Evolutionary conservation across 2,888 invertebrate genomes (phyloP).

Genomic region (Thalpophila matura): DNA sequence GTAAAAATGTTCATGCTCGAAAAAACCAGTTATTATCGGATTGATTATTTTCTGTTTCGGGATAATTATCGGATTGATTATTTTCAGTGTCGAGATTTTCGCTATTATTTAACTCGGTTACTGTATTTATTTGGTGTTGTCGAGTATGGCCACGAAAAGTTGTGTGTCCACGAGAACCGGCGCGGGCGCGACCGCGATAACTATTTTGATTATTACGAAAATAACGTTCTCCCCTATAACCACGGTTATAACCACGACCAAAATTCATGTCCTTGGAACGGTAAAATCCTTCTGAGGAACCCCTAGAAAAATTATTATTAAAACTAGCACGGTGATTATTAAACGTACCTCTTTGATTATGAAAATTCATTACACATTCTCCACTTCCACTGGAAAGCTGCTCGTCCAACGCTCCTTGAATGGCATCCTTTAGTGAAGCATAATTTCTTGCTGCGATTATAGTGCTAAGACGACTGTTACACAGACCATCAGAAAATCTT

Average conservation of each 20-base stretch:
- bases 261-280: background rate
- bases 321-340: background rate
- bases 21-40: background rate
- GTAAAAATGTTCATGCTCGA: background rate
- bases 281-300: background rate
- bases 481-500: background rate
- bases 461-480: background rate
- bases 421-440: background rate
- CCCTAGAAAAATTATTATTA: background rate
- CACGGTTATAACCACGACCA: background rate
- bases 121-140: background rate
- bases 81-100: background rate
- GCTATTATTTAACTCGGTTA: background rate
- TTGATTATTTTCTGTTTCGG: background rate
- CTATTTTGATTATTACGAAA: background rate
- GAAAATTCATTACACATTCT: background rate
- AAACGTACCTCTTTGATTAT: background rate
- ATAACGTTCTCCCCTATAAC: background rate
- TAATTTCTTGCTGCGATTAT: slow-evolving; percentile 8
- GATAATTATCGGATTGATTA: background rate
- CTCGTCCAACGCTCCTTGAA: background rate
- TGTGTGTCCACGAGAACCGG: background rate
- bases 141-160: background rate
- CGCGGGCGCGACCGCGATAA: background rate
- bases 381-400: background rate